These are phyloP conservation scores for Urosaurus nigricauda DNA, from an alignment of 2,797 vertebrate genomes.

Conservation along the genomic window DNA sequence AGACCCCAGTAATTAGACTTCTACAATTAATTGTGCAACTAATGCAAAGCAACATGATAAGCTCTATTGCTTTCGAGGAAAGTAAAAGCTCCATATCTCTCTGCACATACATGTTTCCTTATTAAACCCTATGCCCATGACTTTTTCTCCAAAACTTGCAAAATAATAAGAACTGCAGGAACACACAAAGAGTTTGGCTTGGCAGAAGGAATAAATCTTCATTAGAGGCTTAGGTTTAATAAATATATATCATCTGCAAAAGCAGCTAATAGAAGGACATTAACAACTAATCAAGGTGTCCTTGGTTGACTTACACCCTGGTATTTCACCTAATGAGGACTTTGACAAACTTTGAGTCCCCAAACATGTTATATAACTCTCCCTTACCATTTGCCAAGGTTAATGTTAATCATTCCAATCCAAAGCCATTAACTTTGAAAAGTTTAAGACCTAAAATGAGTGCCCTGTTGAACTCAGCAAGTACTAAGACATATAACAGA, in stretches of 20 bases:
- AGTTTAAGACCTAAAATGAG: slow-evolving; percentile 54
- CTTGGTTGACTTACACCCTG: slow-evolving; percentile 27
- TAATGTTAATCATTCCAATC: slow-evolving; percentile 56
- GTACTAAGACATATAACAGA: slow-evolving; percentile 11
- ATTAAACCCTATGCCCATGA: slow-evolving; percentile 53
- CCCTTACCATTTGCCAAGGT: slow-evolving; percentile 63
- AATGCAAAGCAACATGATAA: slow-evolving; percentile 33
- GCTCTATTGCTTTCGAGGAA: not conserved
- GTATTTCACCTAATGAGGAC: slow-evolving; percentile 59
- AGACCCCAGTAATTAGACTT: not conserved
- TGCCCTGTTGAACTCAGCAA: slow-evolving; percentile 39
- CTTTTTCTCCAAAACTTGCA: slow-evolving; percentile 54
- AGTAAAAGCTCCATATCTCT: slow-evolving; percentile 29
- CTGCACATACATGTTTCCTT: slow-evolving; percentile 25
- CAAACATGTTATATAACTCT: slow-evolving; percentile 62
- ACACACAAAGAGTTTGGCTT: not conserved
- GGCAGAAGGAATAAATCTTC: slow-evolving; percentile 63
- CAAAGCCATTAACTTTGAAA: slow-evolving; percentile 60
- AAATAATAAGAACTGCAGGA: slow-evolving; percentile 60
- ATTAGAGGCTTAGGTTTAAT: slow-evolving; percentile 56
- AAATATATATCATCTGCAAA: slow-evolving; percentile 56
- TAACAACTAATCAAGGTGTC: slow-evolving; percentile 66
- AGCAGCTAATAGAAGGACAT: slow-evolving; percentile 43
- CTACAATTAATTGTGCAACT: slow-evolving; percentile 36
- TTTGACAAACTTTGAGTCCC: slow-evolving; percentile 60